Evolutionary conservation across 2,888 invertebrate genomes (phyloP), one percentile per base, ranked within the genome.

Genomic region (Hesperia comma): DNA sequence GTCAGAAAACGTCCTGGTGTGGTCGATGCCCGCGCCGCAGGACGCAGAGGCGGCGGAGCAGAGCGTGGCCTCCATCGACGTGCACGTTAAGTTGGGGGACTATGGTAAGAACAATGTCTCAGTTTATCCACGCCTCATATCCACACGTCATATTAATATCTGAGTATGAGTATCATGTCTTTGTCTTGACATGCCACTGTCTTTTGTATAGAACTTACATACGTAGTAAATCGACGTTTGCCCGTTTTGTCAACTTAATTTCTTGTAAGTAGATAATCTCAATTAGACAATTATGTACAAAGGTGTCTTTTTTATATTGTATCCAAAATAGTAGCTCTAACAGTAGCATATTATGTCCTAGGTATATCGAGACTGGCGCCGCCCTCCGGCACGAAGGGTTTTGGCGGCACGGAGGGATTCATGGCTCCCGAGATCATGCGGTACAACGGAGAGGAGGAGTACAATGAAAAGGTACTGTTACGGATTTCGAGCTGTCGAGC

Each of bases 341-440:
- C 26, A 26, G 26, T 26, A 5, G 10, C 37, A 37, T 37, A 12
- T n/a, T 12, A 37, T 12, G 14, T 70, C 71, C 7, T 76, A 95
- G 95, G 98, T 60, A 98, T 98, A 68, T 98, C 98, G 77, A 94
- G 98, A 51, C 93, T 96, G 72, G 98, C 96, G 1, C 94, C 98
- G 8, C 98, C 98, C 0, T 97, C 97, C 0, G 98, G 98, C 0
- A 97, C 98, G 0, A 99, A 98, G 84, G 99, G 99, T 0, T 99
- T 99, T 90, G 99, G 99, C 0, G 99, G 99, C 1, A 99, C 99
- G 0, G 98, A 99, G 88, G 99, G 99, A 0, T 99, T 99, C 85
- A 99, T 99, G 98, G 99, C 99, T 2, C 99, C 99, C 0, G 99
- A 99, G 93, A 99, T 99, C 73, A 98, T 99, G 93, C 94, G 98